phyloP scores from a whole-genome alignment of 2,113 vertebrate genomes.

The Ophiodon elongatus region DNA sequence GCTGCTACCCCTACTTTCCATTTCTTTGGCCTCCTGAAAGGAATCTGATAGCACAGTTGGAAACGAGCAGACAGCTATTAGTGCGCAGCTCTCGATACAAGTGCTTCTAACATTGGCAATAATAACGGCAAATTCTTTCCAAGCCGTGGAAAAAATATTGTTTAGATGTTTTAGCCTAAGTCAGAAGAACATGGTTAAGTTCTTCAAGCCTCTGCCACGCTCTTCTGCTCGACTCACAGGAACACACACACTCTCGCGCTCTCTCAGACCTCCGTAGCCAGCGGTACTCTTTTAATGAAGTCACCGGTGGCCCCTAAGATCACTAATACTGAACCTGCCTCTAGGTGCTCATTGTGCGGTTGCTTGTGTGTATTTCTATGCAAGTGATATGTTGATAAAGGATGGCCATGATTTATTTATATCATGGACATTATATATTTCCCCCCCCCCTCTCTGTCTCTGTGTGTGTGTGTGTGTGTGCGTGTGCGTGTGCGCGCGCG shows the following conservation, averaged over 20 bases:
- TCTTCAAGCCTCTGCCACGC: background rate
- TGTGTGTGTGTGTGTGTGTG: background rate
- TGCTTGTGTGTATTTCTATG: constrained; percentile 43
- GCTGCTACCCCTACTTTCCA: background rate
- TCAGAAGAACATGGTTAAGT: constrained; percentile 2
- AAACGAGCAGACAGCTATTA: no score
- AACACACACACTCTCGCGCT: background rate
- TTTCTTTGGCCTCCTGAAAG: constrained; percentile 8
- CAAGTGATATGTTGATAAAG: constrained; percentile 38
- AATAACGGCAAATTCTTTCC: background rate
- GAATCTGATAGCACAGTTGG: background rate
- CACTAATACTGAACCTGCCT: constrained; percentile 47
- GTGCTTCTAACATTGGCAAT: background rate
- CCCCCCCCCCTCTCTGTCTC: background rate
- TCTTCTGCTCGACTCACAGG: constrained; percentile 5
- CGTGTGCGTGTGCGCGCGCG: background rate
- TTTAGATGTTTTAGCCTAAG: background rate
- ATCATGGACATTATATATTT: background rate
- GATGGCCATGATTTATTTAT: constrained; percentile 31
- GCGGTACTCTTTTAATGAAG: constrained; percentile 62
- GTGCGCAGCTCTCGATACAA: background rate
- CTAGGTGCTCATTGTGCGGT: constrained; percentile 31
- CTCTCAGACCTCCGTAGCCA: constrained; percentile 31
- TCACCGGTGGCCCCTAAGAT: constrained; percentile 37
- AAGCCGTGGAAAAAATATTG: background rate